Percentiles rank a stretch among this genome's conserved stretches.
Evolutionary conservation across 2,888 invertebrate species (phyloP).

Genomic region (Rutpela maculata): DNA sequence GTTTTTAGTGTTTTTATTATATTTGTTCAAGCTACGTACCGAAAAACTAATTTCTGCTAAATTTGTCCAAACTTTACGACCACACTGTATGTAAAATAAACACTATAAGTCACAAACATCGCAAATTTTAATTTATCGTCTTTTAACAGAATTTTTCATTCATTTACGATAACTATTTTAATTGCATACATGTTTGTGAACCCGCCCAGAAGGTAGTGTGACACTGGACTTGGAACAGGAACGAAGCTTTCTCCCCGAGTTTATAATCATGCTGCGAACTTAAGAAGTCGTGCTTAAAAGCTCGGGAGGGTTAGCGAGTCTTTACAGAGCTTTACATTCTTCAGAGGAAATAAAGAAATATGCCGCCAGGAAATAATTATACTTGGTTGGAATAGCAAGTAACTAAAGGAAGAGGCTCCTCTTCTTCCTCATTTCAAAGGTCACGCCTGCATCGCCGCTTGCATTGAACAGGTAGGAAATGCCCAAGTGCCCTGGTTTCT

Average conservation of each 20-base stretch:
- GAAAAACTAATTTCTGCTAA: too few relatives aligned
- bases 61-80: too few relatives aligned
- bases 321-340: constrained; percentile 52
- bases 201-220: background rate
- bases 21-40: too few relatives aligned
- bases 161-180: background rate
- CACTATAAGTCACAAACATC: background rate
- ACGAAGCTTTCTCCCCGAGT: background rate
- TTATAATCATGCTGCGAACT: constrained; percentile 7
- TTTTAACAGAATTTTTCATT: background rate
- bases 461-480: constrained; percentile 25
- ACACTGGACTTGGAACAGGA: background rate
- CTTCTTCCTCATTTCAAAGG: constrained; percentile 5
- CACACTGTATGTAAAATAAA: too few relatives aligned
- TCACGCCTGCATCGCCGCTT: background rate
- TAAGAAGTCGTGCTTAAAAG: constrained; percentile 13
- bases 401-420: constrained; percentile 24
- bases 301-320: constrained; percentile 5
- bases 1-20: too few relatives aligned
- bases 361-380: constrained; percentile 57
- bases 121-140: background rate
- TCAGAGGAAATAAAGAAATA: constrained; percentile 58
- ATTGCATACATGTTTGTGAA: background rate
- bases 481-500: constrained; percentile 4
- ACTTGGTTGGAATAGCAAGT: constrained; percentile 48